These are phyloP conservation scores for Fregetta grallaria DNA, from an alignment of 2,113 vertebrate species.

Conservation along the genomic window DNA sequence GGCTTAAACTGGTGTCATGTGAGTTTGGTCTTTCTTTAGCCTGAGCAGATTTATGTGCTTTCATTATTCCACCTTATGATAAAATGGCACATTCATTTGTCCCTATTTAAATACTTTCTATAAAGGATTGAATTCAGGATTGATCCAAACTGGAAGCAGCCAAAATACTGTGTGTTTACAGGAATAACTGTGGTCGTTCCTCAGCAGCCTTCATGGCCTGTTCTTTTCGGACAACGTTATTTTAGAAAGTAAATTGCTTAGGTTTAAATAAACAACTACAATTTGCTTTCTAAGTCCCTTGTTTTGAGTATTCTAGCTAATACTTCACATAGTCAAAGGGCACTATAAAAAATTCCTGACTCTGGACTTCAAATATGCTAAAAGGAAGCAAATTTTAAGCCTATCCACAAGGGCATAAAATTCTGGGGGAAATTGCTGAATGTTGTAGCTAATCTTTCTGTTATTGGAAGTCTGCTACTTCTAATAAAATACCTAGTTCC, in stretches of 20 bases:
- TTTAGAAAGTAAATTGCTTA: constrained; percentile 9
- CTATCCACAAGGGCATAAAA: neutral
- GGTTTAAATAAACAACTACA: neutral
- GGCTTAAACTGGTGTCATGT: neutral
- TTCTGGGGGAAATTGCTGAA: neutral
- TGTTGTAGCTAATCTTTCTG: neutral
- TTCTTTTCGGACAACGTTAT: neutral
- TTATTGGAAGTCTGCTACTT: neutral
- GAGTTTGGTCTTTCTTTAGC: constrained; percentile 10
- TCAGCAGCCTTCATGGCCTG: neutral
- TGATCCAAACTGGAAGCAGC: neutral
- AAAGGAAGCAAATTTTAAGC: neutral
- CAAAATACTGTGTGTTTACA: neutral
- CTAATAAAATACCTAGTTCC: neutral
- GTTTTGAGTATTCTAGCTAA: neutral
- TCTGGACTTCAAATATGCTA: neutral
- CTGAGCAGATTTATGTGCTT: neutral
- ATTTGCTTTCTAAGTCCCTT: neutral
- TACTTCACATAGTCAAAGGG: neutral
- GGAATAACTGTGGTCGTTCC: neutral
- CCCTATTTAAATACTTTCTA: neutral
- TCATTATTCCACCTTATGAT: neutral
- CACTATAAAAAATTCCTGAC: neutral
- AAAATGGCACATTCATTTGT: neutral
- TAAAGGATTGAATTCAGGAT: constrained; percentile 7